phyloP scores from a whole-genome alignment of 2,888 invertebrate genomes.

The Rhamnusium bicolor region DNA sequence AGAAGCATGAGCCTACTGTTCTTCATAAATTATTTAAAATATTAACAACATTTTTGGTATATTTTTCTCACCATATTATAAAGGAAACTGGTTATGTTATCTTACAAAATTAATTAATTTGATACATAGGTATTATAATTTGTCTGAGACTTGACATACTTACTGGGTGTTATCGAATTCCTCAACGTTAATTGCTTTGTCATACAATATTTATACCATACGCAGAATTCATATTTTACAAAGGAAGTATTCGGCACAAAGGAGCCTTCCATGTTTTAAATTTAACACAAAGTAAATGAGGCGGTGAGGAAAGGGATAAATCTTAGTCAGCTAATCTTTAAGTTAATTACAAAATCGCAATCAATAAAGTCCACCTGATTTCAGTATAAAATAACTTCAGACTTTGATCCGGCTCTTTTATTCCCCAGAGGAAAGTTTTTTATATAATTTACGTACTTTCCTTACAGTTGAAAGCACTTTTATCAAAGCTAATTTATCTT shows the following conservation, averaged over 20 bases:
- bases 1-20: too few species aligned
- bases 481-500: constrained; percentile 65
- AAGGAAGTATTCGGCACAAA: constrained; percentile 3
- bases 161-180: neutral
- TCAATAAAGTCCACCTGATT: constrained; percentile 51
- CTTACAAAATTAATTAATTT: too few species aligned
- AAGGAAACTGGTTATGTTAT: too few species aligned
- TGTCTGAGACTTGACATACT: neutral
- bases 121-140: neutral
- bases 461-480: constrained; percentile 59
- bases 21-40: too few species aligned
- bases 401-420: constrained; percentile 45
- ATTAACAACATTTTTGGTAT: too few species aligned
- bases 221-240: neutral
- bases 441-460: constrained; percentile 38
- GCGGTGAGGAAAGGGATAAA: constrained; percentile 28
- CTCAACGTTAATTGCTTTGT: neutral
- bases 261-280: neutral
- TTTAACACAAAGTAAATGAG: constrained; percentile 28
- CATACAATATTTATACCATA: neutral
- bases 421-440: constrained; percentile 31
- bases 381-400: constrained; percentile 33
- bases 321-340: constrained; percentile 35
- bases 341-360: constrained; percentile 52
- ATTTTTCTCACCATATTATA: too few species aligned